Base-by-base conservation (phyloP, 2,888 invertebrate species). In the Mythimna albipuncta region DNA sequence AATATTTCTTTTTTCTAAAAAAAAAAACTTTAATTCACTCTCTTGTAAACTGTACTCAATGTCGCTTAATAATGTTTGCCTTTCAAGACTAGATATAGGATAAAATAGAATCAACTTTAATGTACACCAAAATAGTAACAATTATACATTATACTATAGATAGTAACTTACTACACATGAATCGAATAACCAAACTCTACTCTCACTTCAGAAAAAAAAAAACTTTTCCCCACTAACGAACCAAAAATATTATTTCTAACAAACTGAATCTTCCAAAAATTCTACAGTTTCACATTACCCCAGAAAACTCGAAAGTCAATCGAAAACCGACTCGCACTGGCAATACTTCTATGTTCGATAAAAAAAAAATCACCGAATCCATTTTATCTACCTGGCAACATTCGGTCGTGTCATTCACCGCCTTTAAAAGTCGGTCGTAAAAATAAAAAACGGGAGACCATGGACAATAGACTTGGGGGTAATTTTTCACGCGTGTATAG, bases 401-500 rank as follows among this genome's bases (percentile, higher is more conserved):
- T 84, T 83, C 79, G 77, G 74, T 64, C 67, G 65, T 78, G 77
- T 87, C 86, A 86, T 85, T 86, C 85, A 73, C 6, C 54, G 75
- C 88, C 85, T 86, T 83, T 85, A 86, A 86, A 87, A 87, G 86
- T 77, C 77, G 81, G 69, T 82, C 81, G 83, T 87, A 86, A 87
- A 85, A 86, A 85, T 75, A 82, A 84, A 87, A 86, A 87, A 78
- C 66, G 59, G 75, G 68, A 68, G 72, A 72, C 81, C 50, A 79
- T 69, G 83, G 81, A 87, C 87, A 87, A 87, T 87, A 54, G 87
- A 78, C 82, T 74, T 75, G 76, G 75, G 72, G 77, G 86, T 85
- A 83, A 87, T 87, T 87, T 87, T 86, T 87, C 87, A 87, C 87
- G 81, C 85, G 81, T 85, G 87, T 87, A 82, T 85, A 79, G 79